Evolutionary conservation across 2,888 invertebrate species (phyloP), one percentile per base, ranked within the genome.

Genomic region (Leptopilina myrica): DNA sequence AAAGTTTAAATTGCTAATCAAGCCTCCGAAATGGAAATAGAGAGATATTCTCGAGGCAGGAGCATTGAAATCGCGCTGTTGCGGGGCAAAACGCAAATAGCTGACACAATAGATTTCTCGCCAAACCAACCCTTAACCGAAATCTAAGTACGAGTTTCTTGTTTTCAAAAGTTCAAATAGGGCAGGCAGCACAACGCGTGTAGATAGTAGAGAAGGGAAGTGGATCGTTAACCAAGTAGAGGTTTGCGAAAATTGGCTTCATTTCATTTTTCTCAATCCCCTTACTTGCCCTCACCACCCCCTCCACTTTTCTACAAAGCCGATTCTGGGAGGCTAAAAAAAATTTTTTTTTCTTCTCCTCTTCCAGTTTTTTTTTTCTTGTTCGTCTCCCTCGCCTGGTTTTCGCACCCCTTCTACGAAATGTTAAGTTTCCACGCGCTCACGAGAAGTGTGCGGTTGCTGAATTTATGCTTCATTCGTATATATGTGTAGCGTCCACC

Each of bases 381-480:
- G 7, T 8, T 43, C 76, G 77, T 81, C 78, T 76, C 83, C 82
- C 56, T 78, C 76, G 83, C 64, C 82, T 75, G 83, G 62, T 79
- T 84, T 84, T 85, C 85, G 82, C 84, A 84, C 81, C 79, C 81
- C 79, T 33, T 20, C 20, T 20, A 78, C 82, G 84, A 84, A 87
- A 84, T 85, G 85, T 84, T 84, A 85, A 86, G 86, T 84, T 87
- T 85, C 83, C 56, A 83, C 79, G 79, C 79, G 79, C 49, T 11
- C 82, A 77, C 77, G 80, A 78, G 80, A 80, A 82, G 84, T 81
- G 84, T 82, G 83, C 75, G 82, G 81, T 78, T 73, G 83, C 84
- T 84, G 87, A 89, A 90, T 90, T 89, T 89, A 90, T 90, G 87
- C 86, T 87, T 88, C 87, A 86, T 88, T 86, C 87, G 87, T 87